Conservation (phyloP, 1,140 invertebrate species). For the Brachionus paranguensis region DNA sequence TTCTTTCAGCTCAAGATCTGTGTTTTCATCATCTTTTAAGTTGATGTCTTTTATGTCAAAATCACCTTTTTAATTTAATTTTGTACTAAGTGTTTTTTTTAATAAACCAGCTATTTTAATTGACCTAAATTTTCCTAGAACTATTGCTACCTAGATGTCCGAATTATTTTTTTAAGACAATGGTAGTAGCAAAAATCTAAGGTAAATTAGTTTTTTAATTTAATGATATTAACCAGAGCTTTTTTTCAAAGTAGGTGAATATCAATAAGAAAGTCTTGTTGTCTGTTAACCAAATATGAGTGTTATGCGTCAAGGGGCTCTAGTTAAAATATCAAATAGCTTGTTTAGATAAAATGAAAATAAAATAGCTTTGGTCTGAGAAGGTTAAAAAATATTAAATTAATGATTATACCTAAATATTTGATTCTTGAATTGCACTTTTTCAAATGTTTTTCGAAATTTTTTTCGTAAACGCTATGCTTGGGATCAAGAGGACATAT, state of each 20-base stretch:
- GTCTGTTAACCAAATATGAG: background rate
- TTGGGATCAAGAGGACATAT: conserved; percentile 31
- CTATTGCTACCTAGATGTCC: background rate
- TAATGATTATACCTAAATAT: conserved; percentile 32
- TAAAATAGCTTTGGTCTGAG: background rate
- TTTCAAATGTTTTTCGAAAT: conserved; percentile 35
- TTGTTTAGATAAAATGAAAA: no score
- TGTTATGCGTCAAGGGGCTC: background rate
- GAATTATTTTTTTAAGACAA: background rate
- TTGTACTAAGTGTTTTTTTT: background rate
- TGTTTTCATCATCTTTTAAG: background rate
- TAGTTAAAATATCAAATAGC: background rate
- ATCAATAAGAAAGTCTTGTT: background rate
- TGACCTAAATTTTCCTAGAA: background rate
- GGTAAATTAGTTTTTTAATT: no score
- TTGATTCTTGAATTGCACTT: conserved; percentile 35
- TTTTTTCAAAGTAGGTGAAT: background rate
- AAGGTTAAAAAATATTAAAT: background rate
- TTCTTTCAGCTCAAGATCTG: background rate
- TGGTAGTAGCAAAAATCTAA: no score
- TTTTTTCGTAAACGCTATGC: conserved; percentile 37
- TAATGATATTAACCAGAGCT: background rate
- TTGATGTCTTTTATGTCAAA: conserved; percentile 19
- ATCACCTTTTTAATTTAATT: background rate
- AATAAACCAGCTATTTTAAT: background rate